phyloP scores from a whole-genome alignment of 2,113 vertebrate genomes.

The Halichoeres trimaculatus region DNA sequence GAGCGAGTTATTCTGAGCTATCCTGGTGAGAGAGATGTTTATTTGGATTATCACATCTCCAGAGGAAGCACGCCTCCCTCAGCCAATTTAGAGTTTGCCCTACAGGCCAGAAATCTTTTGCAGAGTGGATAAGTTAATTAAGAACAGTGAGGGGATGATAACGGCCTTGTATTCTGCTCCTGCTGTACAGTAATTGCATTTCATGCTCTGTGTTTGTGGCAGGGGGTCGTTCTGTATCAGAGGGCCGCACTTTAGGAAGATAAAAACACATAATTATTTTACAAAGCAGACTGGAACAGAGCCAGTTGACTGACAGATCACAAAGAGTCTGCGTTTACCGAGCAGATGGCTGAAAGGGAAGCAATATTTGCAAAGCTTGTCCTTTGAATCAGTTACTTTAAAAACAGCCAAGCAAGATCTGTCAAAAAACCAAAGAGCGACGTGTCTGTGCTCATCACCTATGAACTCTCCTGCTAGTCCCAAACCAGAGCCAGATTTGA shows the following conservation, averaged over 20 bases:
- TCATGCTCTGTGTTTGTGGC: conserved; percentile 53
- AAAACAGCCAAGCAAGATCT: background rate
- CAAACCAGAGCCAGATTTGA: too few species aligned
- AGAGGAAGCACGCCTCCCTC: conserved; percentile 54
- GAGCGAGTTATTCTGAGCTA: conserved; percentile 48
- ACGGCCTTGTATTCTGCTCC: conserved; percentile 56
- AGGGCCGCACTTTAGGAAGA: conserved; percentile 41
- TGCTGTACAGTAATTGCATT: conserved; percentile 67
- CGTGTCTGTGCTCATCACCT: background rate
- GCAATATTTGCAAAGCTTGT: background rate
- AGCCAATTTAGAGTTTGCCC: conserved; percentile 67
- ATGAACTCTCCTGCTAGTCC: too few species aligned
- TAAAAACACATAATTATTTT: conserved; percentile 49
- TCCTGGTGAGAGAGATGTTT: conserved; percentile 56
- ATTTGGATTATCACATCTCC: conserved; percentile 65
- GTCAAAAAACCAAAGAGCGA: background rate
- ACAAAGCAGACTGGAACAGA: conserved; percentile 19
- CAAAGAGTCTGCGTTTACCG: background rate
- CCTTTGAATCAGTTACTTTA: background rate
- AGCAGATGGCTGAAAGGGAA: background rate
- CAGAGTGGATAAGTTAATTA: conserved; percentile 76
- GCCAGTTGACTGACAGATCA: conserved; percentile 31
- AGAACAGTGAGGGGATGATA: conserved; percentile 62
- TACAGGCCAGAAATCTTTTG: conserved; percentile 58
- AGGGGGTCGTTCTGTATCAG: conserved; percentile 53